Conservation (phyloP, 2,113 vertebrate species). For the Elgaria multicarinata region DNA sequence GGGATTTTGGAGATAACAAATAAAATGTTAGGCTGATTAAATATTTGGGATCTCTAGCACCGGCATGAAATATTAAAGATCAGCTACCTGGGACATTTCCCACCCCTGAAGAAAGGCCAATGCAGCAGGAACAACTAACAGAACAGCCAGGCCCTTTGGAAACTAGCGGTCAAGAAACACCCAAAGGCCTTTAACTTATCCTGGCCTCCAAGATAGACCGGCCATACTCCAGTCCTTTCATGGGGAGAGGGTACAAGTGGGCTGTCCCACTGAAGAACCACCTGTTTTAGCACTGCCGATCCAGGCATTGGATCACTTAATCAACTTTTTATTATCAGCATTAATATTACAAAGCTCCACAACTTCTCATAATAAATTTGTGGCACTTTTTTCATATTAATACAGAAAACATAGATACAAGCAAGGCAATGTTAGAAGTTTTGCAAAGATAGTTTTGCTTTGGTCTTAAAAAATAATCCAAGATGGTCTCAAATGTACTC, state of each 20-base stretch:
- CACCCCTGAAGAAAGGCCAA: neutral
- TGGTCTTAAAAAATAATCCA: fast-evolving
- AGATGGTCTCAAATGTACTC: neutral
- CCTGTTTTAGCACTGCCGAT: neutral
- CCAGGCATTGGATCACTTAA: too few species aligned
- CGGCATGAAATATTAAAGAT: neutral
- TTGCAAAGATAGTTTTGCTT: fast-evolving
- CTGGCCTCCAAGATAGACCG: neutral
- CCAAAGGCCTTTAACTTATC: neutral
- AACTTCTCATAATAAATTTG: neutral
- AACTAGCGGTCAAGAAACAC: neutral
- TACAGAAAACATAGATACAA: neutral
- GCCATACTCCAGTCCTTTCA: neutral
- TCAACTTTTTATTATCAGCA: too few species aligned
- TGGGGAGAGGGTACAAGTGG: neutral
- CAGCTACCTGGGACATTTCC: neutral
- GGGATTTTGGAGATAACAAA: neutral
- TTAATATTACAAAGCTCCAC: neutral
- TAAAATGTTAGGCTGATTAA: neutral
- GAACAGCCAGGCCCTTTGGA: neutral
- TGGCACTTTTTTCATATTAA: too few species aligned
- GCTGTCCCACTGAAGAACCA: neutral
- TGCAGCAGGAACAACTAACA: neutral
- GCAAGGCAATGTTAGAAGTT: too few species aligned
- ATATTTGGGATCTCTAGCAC: neutral